phyloP scores from a whole-genome alignment of 2,113 vertebrate genomes.

The Lepisosteus oculatus region DNA sequence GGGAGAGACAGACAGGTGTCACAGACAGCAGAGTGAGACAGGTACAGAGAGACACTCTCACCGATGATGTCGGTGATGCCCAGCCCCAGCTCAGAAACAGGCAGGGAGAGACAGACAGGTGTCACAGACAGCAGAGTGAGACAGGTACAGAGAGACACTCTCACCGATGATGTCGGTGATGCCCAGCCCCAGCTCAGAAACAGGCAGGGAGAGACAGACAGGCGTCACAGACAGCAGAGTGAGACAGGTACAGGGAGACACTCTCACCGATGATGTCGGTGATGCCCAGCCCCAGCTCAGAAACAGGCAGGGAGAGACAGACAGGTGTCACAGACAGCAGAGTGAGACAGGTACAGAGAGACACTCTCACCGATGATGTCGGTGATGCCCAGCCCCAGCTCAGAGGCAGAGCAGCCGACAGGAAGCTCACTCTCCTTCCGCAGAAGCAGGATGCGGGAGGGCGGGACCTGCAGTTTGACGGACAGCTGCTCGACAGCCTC shows the following conservation, averaged over 20 bases:
- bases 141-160: not conserved
- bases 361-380: no score
- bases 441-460: slow-evolving; percentile 56
- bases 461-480: slow-evolving; percentile 49
- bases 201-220: not conserved
- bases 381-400: no score
- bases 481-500: slow-evolving; percentile 53
- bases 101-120: no score
- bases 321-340: no score
- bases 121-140: not conserved
- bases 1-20: no score
- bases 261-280: slow-evolving; percentile 68
- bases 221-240: not conserved
- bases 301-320: no score
- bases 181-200: slow-evolving; percentile 51
- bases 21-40: not conserved
- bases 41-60: slow-evolving; percentile 24
- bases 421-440: slow-evolving; percentile 57
- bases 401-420: slow-evolving; percentile 30
- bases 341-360: no score
- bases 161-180: slow-evolving; percentile 72
- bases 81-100: slow-evolving; percentile 47
- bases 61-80: slow-evolving; percentile 72
- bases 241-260: not conserved
- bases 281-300: slow-evolving; percentile 63